Evolutionary conservation across 64 coral and sea anemone genomes (phyloP).

Genomic region (Anthopleura sola): DNA sequence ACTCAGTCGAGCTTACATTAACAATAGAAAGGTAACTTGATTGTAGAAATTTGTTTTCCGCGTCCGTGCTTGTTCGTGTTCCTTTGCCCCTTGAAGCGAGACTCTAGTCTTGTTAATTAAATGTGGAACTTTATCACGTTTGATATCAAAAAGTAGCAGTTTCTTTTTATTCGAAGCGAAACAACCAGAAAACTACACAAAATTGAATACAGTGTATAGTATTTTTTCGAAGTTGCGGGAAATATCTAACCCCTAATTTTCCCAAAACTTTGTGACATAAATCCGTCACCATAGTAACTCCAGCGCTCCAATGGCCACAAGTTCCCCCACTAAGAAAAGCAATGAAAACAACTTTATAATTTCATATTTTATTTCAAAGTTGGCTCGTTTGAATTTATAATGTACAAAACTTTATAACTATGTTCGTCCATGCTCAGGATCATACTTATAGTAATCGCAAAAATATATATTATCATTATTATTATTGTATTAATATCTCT

Average conservation of each 20-base stretch:
- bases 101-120: not conserved
- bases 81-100: not conserved
- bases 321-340: not conserved
- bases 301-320: not conserved
- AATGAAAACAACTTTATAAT: not conserved
- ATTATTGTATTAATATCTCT: not conserved
- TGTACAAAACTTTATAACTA: slow-evolving; percentile 11
- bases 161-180: no score
- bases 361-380: slow-evolving; percentile 34
- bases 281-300: not conserved
- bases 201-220: no score
- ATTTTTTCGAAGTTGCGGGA: no score
- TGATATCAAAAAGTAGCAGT: no score
- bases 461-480: slow-evolving; percentile 26
- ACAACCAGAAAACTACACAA: no score
- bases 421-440: slow-evolving; percentile 4
- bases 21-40: not conserved
- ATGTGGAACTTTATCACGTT: no score
- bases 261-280: not conserved
- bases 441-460: slow-evolving; percentile 9
- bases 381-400: slow-evolving; percentile 27
- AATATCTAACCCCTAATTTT: no score
- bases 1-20: not conserved
- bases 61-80: not conserved
- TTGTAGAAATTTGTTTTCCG: not conserved